Base-by-base conservation (phyloP, 2,797 vertebrate genomes). In the Basileuterus tristriatus region DNA sequence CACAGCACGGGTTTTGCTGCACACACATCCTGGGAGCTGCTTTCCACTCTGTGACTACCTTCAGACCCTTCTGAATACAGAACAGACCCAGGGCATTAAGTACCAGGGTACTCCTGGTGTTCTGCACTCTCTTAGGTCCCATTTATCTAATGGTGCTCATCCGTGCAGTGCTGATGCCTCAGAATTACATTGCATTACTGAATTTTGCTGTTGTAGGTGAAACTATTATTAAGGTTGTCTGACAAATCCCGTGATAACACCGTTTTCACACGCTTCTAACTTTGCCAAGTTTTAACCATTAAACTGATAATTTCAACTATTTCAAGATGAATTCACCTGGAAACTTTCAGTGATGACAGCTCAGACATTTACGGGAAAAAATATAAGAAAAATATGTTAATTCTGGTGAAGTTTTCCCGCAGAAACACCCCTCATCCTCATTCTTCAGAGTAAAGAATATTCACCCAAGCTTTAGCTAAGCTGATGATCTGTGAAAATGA, bases 401-500 rank as follows among this genome's bases (percentile, higher is more conserved):
- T 96, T 90, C 30, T 65, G 24, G 37, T 68, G 34, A 77, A 70
- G 49, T 80, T 94, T 79, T 90, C 77, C 58, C 8, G 9, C 47
- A 95, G 82, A 95, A 96, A 77, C 36, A 67, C 53, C 62, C 53
- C 59, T 82, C 50, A 88, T 50, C 46, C 36, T 76, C 79, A 85
- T 49, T 55, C 34, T 79, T 87, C 1, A 0, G 65, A 82, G 83
- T 86, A 92, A 88, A 84, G 86, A 90, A 69, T 70, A 92, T 90
- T 95, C 93, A 96, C 93, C 64, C 70, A 94, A 87, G 89, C 75
- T 93, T 93, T 87, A 87, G 86, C 60, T 96, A 90, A 94, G 68
- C 78, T 89, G 96, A 97, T 96, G 93, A 96, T 92, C 96, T 96
- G 96, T 96, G 94, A 96, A 96, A 96, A 96, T 56, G 94, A 96